phyloP scores from a whole-genome alignment of 2,113 vertebrate species.

The Podocnemis expansa region DNA sequence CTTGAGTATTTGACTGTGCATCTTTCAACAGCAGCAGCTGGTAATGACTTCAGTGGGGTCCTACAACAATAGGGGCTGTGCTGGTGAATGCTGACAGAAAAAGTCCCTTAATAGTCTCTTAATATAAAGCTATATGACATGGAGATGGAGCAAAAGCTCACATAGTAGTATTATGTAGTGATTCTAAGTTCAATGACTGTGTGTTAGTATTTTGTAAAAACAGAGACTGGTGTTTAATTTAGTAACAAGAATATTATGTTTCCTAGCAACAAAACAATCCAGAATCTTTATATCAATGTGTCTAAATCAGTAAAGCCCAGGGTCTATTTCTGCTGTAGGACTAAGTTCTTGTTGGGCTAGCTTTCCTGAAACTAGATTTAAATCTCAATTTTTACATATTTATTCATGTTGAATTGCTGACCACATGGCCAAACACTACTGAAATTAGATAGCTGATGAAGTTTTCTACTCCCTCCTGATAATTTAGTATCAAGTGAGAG shows the following conservation, averaged over 20 bases:
- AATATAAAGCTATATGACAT: background rate
- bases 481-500: background rate
- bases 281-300: background rate
- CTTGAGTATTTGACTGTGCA: too few relatives aligned
- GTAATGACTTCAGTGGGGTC: too few relatives aligned
- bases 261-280: background rate
- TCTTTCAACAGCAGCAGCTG: background rate
- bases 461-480: background rate
- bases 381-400: background rate
- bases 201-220: background rate
- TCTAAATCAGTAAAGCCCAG: background rate
- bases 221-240: background rate
- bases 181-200: background rate
- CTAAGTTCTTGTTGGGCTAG: background rate
- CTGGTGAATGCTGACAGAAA: background rate
- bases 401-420: background rate
- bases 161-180: background rate
- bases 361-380: constrained; percentile 3
- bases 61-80: too few relatives aligned
- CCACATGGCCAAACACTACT: background rate
- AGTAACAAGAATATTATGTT: background rate
- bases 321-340: background rate
- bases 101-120: background rate
- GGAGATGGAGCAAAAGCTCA: background rate
- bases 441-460: background rate